phyloP scores from a whole-genome alignment of 1,140 invertebrate genomes.

The Cydia fagiglandana region DNA sequence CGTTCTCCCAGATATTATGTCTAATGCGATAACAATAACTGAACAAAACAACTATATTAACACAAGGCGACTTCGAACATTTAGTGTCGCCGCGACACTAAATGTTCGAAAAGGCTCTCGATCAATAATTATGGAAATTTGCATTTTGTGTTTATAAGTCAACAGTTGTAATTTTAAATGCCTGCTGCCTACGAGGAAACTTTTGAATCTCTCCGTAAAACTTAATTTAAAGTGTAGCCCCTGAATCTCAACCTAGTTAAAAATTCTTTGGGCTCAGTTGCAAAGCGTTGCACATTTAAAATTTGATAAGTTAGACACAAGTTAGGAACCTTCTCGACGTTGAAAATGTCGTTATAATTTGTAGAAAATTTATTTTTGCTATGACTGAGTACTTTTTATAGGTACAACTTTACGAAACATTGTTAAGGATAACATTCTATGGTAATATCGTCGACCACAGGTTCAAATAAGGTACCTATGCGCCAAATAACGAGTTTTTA shows the following conservation, averaged over 20 bases:
- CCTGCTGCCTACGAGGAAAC: constrained; percentile 23
- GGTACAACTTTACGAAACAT: too few species aligned
- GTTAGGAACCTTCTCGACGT: constrained; percentile 12
- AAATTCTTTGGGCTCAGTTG: constrained; percentile 24
- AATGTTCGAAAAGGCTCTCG: too few species aligned
- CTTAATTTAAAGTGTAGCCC: constrained; percentile 24
- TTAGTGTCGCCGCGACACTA: too few species aligned
- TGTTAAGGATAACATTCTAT: too few species aligned
- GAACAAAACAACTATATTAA: too few species aligned
- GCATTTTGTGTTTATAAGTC: neutral
- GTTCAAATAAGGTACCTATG: too few species aligned
- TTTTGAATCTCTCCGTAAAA: constrained; percentile 25
- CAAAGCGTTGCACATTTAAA: constrained; percentile 32
- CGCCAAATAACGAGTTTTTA: too few species aligned
- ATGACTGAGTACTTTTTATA: too few species aligned
- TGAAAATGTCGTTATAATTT: constrained; percentile 12
- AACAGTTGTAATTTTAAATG: neutral
- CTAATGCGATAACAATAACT: too few species aligned
- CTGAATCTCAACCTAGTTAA: constrained; percentile 28
- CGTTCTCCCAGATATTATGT: too few species aligned
- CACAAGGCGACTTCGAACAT: too few species aligned
- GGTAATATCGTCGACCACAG: too few species aligned
- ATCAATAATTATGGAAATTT: neutral
- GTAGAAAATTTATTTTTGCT: neutral
- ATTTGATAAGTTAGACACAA: constrained; percentile 28